phyloP scores from a whole-genome alignment of 2,113 vertebrate species.

The Tamias sibiricus region DNA sequence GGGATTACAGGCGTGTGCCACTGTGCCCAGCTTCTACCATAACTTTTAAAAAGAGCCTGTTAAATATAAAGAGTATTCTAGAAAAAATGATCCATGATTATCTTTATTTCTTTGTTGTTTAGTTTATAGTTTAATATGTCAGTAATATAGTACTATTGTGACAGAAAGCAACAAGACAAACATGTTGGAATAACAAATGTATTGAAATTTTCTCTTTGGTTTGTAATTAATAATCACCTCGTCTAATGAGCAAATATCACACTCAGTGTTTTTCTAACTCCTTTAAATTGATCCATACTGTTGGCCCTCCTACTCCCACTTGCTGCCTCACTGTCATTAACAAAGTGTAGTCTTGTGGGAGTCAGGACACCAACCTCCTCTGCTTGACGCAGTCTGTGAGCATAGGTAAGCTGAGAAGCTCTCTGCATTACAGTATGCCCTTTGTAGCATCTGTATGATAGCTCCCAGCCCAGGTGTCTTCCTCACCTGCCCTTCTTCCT shows the following conservation, averaged over 20 bases:
- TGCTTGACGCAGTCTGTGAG: conserved; percentile 76
- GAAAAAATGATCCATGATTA: background rate
- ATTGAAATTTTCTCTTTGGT: conserved; percentile 26
- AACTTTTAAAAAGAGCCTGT: background rate
- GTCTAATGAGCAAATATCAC: conserved; percentile 10
- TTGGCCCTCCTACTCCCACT: conserved; percentile 68
- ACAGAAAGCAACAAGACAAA: conserved; percentile 13
- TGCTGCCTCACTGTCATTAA: conserved; percentile 73
- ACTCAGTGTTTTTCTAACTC: conserved; percentile 58
- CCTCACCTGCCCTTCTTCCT: conserved; percentile 55
- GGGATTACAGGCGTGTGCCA: too few species aligned
- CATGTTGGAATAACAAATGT: background rate
- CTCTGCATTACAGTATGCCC: conserved; percentile 56
- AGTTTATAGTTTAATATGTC: conserved; percentile 3
- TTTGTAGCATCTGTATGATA: background rate
- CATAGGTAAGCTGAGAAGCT: conserved; percentile 65
- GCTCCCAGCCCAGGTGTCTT: conserved; percentile 55
- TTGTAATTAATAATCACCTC: conserved; percentile 39
- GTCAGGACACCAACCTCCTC: conserved; percentile 76
- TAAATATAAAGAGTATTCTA: background rate
- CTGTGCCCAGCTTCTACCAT: too few species aligned
- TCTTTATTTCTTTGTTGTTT: conserved; percentile 37
- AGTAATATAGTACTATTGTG: background rate
- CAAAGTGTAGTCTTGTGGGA: conserved; percentile 79
- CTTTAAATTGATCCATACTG: conserved; percentile 52